A percentile compares a stretch with the other conserved stretches of the same genome.
Conservation (phyloP, 2,113 vertebrate genomes). For the Xerus inauris region DNA sequence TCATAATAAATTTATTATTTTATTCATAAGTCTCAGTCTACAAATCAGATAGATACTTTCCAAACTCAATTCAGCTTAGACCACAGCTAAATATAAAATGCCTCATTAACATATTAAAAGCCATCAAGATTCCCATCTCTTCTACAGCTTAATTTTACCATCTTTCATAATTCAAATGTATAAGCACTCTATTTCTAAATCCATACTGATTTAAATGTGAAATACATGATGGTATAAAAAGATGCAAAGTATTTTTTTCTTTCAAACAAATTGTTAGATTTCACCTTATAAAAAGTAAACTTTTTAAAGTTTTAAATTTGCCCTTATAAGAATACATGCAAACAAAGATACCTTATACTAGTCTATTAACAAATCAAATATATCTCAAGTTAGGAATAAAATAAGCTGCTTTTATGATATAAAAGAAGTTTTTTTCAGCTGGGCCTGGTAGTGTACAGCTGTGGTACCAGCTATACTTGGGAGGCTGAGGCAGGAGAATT, state of each 20-base stretch:
- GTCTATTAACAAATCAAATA: background rate
- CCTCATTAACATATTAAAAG: constrained; percentile 67
- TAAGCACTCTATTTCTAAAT: constrained; percentile 45
- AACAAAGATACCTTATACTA: background rate
- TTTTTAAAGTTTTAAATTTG: constrained; percentile 16
- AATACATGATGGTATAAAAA: constrained; percentile 12
- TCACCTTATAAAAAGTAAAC: constrained; percentile 8
- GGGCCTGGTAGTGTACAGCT: no score
- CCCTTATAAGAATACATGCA: constrained; percentile 18
- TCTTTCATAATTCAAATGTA: constrained; percentile 57
- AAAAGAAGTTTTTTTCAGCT: constrained; percentile 18
- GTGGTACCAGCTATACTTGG: no score
- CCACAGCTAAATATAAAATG: constrained; percentile 44
- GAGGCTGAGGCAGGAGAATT: no score
- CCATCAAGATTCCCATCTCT: constrained; percentile 55
- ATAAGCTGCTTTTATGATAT: background rate
- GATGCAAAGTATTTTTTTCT: constrained; percentile 27
- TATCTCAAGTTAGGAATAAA: background rate
- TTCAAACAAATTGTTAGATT: background rate
- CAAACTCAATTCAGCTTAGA: constrained; percentile 36
- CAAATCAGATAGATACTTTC: constrained; percentile 52
- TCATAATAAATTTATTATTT: background rate
- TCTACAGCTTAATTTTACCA: constrained; percentile 61
- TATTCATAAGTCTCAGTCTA: background rate
- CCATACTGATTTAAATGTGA: constrained; percentile 46